These are phyloP conservation scores for Ommatoiulus sabulosus DNA, from an alignment of 2,888 invertebrate species.

Conservation along the genomic window DNA sequence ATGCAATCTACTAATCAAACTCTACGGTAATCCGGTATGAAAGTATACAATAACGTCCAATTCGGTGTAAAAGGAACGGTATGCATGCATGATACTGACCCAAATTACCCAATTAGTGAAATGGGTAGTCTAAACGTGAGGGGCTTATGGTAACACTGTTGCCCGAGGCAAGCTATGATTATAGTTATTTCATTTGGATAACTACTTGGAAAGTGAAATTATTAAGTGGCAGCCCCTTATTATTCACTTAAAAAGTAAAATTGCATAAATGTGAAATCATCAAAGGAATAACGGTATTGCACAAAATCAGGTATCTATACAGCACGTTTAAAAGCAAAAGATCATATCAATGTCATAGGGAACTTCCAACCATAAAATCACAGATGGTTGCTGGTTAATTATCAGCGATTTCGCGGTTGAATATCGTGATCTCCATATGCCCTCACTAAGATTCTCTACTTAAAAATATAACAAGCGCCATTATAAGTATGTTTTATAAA, in stretches of 20 bases:
- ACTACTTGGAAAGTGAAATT: background rate
- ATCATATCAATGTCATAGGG: background rate
- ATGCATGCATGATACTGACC: background rate
- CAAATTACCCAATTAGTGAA: background rate
- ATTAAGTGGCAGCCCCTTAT: slow-evolving; percentile 16
- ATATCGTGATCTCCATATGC: background rate
- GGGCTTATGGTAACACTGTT: background rate
- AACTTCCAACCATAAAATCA: background rate
- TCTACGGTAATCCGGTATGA: no score
- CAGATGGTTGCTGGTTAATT: background rate
- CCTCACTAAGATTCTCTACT: background rate
- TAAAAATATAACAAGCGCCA: background rate
- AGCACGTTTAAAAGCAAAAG: background rate
- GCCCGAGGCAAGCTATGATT: background rate
- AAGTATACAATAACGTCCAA: no score
- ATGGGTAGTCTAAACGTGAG: background rate
- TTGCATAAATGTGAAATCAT: background rate
- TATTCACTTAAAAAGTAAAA: slow-evolving; percentile 7
- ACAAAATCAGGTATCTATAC: background rate
- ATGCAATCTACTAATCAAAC: no score
- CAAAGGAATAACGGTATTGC: background rate
- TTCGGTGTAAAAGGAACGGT: no score
- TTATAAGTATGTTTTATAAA: background rate
- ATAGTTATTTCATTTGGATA: background rate
- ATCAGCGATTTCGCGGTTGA: background rate